A percentile compares a stretch with the other conserved stretches of the same genome.
phyloP scores from a whole-genome alignment of 2,797 vertebrate species.

The Clamator glandarius region DNA sequence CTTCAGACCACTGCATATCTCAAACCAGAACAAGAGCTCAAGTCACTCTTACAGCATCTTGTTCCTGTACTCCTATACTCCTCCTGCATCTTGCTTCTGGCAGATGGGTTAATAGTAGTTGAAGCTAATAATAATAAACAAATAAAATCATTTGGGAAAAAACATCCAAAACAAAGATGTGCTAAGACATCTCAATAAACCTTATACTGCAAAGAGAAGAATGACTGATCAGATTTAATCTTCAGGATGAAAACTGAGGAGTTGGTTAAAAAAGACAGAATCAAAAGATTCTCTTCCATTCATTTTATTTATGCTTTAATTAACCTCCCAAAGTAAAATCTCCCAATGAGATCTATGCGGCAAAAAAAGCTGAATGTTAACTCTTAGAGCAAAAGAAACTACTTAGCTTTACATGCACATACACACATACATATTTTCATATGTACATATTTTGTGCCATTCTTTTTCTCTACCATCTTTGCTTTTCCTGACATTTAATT shows the following conservation, averaged over 20 bases:
- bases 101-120: not conserved
- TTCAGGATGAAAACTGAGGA: slow-evolving; percentile 1
- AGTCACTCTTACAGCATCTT: not conserved
- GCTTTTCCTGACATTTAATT: slow-evolving; percentile 75
- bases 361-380: not conserved
- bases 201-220: not conserved
- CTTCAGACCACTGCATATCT: not conserved
- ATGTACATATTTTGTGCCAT: slow-evolving; percentile 72
- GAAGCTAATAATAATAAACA: not conserved
- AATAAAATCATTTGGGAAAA: not conserved
- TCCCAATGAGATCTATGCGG: not conserved
- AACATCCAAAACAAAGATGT: not conserved
- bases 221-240: not conserved
- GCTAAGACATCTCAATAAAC: not conserved
- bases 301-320: not conserved
- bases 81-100: not conserved
- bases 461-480: slow-evolving; percentile 68
- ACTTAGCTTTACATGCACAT: slow-evolving; percentile 14
- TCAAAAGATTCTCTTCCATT: not conserved
- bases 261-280: not conserved
- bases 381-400: slow-evolving; percentile 28
- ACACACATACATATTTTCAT: slow-evolving; percentile 36
- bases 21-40: not conserved
- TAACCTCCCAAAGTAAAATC: not conserved
- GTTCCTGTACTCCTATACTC: not conserved